Percentiles rank a stretch among this genome's conserved stretches.
These are phyloP conservation scores for Alligator mississippiensis DNA, from an alignment of 2,113 vertebrate species.

Conservation along the genomic window DNA sequence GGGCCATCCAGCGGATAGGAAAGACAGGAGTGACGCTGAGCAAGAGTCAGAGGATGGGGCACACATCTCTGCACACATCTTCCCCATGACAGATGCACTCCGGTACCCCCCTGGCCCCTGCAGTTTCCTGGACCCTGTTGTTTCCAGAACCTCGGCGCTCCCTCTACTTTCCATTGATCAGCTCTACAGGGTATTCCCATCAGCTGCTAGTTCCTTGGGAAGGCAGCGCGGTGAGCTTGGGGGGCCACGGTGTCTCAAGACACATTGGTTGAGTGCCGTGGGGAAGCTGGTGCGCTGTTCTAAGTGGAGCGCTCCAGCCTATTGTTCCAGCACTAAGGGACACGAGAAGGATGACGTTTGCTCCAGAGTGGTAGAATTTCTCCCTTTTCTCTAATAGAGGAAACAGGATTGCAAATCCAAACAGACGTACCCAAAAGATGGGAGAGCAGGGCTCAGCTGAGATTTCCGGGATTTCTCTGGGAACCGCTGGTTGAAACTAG, in stretches of 20 bases:
- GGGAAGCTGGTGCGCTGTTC: background rate
- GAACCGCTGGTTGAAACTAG: background rate
- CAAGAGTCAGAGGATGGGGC: background rate
- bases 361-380: background rate
- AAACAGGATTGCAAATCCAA: background rate
- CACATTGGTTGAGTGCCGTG: background rate
- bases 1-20: background rate
- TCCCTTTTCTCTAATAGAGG: background rate
- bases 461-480: background rate
- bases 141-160: background rate
- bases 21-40: accelerated
- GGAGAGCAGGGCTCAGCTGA: too few relatives aligned
- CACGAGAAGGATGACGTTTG: background rate
- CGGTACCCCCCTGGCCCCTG: accelerated
- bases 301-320: background rate
- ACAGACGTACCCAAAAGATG: background rate
- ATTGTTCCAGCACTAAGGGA: background rate
- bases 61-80: background rate
- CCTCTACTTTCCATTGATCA: background rate
- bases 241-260: accelerated
- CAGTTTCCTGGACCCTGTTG: accelerated
- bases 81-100: background rate
- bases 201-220: background rate
- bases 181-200: background rate
- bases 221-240: accelerated